Evolutionary conservation across 2,113 vertebrate species (phyloP), one percentile per base, ranked within the genome.

Genomic region (Platysteira castanea): DNA sequence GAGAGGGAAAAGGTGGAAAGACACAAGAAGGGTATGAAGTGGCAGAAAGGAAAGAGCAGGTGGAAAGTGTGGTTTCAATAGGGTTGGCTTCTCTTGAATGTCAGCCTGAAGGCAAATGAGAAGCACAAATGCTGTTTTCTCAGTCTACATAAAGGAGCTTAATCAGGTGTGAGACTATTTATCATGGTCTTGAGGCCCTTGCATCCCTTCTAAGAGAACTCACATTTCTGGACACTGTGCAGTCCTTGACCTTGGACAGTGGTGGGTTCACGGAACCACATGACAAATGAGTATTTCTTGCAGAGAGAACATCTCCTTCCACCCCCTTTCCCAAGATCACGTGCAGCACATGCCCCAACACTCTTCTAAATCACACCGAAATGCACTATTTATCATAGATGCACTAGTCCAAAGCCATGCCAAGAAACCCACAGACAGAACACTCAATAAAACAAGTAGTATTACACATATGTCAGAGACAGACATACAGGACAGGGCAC

Each of bases 231-330:
- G 97, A 96, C 84, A 90, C 90, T 91, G 73, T 60, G 90, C 50
- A 96, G 95, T 96, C 97, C 95, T 97, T 98, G 97, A 98, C 97
- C 98, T 98, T 98, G 94, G 89, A 83, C 37, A 87, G 84, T 78
- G 90, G 80, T 53, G 30, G 87, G 82, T 78, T 96, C 89, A 95
- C 60, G 96, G 87, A 97, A 85, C 92, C 87, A 86, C 65, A 96
- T 97, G 96, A 98, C 97, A 98, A 97, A 98, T 97, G 94, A 96
- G 84, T 71, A 89, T 96, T 97, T 96, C 93, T 95, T 85, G 75
- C 82, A 79, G 47, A 96, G 73, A 95, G 86, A 96, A 84, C 59
- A 93, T 94, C 97, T 96, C 64, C 75, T 96, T 93, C 53, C 52
- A 84, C 54, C 94, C 69, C 13, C 69, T 95, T 85, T 92, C 37